phyloP scores from a whole-genome alignment of 1,140 invertebrate species.

The Lepidostoma basale region DNA sequence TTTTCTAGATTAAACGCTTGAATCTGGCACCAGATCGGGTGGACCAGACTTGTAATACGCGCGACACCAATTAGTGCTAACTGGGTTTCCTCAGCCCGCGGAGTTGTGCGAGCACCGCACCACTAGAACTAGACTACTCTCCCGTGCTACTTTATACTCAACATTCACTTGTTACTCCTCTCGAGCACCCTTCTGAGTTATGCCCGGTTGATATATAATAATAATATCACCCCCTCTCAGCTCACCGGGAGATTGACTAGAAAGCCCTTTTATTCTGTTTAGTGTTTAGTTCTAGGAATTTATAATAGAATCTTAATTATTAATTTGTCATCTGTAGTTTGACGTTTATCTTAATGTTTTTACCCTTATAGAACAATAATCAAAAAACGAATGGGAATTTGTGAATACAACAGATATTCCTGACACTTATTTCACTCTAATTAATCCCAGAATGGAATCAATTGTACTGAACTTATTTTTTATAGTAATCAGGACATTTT shows the following conservation, averaged over 20 bases:
- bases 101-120: too few species aligned
- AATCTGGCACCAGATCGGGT: background rate
- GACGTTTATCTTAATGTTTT: background rate
- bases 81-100: too few species aligned
- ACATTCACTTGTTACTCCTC: constrained; percentile 11
- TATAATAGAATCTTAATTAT: constrained; percentile 9
- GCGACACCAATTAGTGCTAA: constrained; percentile 19
- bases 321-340: constrained; percentile 10
- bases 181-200: constrained; percentile 9
- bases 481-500: constrained; percentile 20
- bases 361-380: background rate
- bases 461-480: background rate
- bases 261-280: constrained; percentile 11
- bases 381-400: background rate
- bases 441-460: background rate
- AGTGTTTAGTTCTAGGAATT: constrained; percentile 2
- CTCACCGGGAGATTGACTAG: too few species aligned
- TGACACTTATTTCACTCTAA: background rate
- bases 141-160: too few species aligned
- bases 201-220: background rate
- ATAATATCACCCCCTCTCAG: too few species aligned
- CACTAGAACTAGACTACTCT: too few species aligned
- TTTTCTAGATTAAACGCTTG: constrained; percentile 6
- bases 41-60: background rate
- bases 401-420: background rate